A percentile compares a stretch with the other conserved stretches of the same genome.
phyloP scores from a whole-genome alignment of 1,140 invertebrate genomes.

The Acromyrmex heyeri region DNA sequence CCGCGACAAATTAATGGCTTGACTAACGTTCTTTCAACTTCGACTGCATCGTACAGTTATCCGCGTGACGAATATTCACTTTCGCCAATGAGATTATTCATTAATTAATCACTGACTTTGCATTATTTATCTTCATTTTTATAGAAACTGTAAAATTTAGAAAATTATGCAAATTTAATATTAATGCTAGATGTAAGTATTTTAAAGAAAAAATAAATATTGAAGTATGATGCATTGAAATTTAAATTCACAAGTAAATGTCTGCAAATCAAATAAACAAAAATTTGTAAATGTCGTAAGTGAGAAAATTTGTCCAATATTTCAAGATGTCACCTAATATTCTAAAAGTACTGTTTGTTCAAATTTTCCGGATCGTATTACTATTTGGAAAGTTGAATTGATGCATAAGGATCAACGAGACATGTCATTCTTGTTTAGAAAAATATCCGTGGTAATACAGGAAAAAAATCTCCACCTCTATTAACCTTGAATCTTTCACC shows the following conservation, averaged over 20 bases:
- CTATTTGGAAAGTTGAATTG: neutral
- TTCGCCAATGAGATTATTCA: constrained; percentile 7
- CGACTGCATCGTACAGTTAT: neutral
- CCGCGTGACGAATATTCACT: constrained; percentile 33
- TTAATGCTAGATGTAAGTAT: neutral
- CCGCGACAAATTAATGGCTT: constrained; percentile 54
- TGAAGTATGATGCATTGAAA: neutral
- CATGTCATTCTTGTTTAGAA: neutral
- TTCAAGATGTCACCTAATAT: neutral
- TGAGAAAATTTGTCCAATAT: neutral
- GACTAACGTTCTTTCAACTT: constrained; percentile 43
- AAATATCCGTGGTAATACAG: constrained; percentile 44
- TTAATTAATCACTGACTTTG: constrained; percentile 13
- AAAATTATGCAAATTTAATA: neutral
- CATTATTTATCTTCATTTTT: neutral
- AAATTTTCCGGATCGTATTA: neutral
- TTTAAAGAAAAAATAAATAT: neutral
- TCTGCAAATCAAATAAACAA: neutral
- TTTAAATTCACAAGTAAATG: neutral
- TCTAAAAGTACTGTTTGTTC: neutral
- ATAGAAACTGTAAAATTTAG: neutral
- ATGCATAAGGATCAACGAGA: neutral
- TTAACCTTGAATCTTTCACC: constrained; percentile 77
- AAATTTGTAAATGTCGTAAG: neutral
- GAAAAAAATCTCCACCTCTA: constrained; percentile 74